Conservation (phyloP, 2,888 invertebrate genomes). For the Philhelius pedissequus region DNA sequence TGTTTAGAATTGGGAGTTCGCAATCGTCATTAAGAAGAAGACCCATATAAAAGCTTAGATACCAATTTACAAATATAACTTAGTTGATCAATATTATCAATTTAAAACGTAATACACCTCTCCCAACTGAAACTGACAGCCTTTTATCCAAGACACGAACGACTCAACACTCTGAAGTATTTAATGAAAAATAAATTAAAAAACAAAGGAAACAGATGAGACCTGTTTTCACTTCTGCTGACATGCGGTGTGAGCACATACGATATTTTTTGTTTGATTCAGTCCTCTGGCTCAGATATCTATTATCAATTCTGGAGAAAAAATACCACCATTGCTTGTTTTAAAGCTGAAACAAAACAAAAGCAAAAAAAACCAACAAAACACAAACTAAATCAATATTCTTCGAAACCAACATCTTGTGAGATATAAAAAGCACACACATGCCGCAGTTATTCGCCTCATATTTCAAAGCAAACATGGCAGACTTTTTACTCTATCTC, state of each 20-base stretch:
- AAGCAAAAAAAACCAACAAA: neutral
- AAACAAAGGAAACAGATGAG: constrained; percentile 2
- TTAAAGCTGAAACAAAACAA: neutral
- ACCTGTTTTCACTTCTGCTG: constrained; percentile 7
- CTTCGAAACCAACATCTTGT: constrained; percentile 14
- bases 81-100: too few species aligned
- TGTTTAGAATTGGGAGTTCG: too few species aligned
- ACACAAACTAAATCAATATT: constrained; percentile 25
- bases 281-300: constrained; percentile 2
- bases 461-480: constrained; percentile 23
- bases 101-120: too few species aligned
- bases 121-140: neutral
- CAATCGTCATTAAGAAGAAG: too few species aligned
- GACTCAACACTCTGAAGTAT: neutral
- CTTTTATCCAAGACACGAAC: neutral
- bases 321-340: neutral
- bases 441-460: constrained; percentile 10
- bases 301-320: neutral
- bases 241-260: neutral
- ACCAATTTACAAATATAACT: too few species aligned
- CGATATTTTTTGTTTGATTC: neutral
- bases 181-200: neutral
- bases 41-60: too few species aligned
- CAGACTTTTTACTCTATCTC: constrained; percentile 14
- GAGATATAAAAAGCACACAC: constrained; percentile 22